Base-by-base conservation (phyloP, 1,140 invertebrate species). In the Frieseomelitta varia region DNA sequence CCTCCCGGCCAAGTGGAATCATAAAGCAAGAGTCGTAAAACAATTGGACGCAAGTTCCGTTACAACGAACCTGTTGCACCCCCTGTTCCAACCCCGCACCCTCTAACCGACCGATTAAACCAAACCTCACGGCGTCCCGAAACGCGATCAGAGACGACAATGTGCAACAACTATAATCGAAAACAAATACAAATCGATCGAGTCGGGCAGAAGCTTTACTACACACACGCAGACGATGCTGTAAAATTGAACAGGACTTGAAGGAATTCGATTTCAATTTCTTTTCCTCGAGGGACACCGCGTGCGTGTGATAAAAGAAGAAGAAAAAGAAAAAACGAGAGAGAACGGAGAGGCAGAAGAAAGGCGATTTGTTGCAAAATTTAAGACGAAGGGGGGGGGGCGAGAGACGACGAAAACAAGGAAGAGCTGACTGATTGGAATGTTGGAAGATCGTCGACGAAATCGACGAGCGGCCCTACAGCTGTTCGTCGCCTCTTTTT, bases 361-460 rank as follows among this genome's bases (percentile, higher is more conserved):
- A 73, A 78, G 84, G 34, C 71, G 69, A 80, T 86, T 86, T 84
- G 88, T 82, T 90, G 88, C 88, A 90, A 90, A 84, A 90, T 90
- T 90, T 90, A 90, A 86, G 89, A 90, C 72, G 30, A 30, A n/a
- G n/a, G 69, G 67, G 39, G 72, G 14, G 19, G 3, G 27, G 39
- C 4, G 58, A 17, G 63, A 76, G 55, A 21, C 21, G 79, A 58
- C 4, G 56, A 82, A 61, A 77, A 71, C 75, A 56, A n/a, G 34
- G 34, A 85, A 39, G 76, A 88, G 78, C 84, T 80, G 79, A 61
- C 85, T 55, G 83, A 39, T 19, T 67, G 83, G 88, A 89, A 86
- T 27, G 67, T 51, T 63, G 75, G 87, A 87, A 89, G 89, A 89
- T 89, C 88, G 88, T 56, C 76, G 87, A 56, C 79, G 87, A 88